phyloP scores from a whole-genome alignment of 2,113 vertebrate species.

The human region DNA sequence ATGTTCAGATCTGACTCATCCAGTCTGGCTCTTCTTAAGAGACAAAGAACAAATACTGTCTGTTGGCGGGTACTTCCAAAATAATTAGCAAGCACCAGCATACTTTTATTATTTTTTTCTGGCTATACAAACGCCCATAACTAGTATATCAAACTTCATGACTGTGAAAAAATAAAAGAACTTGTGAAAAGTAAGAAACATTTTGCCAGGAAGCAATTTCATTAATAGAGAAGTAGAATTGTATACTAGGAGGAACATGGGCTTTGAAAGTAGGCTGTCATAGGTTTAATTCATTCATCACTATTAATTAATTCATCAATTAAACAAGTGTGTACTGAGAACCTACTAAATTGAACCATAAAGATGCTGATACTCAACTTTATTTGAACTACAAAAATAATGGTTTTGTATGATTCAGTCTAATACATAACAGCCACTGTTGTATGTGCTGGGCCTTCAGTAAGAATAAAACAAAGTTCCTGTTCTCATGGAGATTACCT shows the following conservation, averaged over 20 bases:
- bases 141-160: not conserved
- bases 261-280: not conserved
- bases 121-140: not conserved
- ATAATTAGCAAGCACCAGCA: not conserved
- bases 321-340: constrained; percentile 25
- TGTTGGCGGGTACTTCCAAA: not conserved
- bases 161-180: not conserved
- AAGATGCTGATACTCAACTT: not conserved
- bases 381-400: constrained; percentile 12
- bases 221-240: not conserved
- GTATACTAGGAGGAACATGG: not conserved
- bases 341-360: not conserved
- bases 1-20: not conserved
- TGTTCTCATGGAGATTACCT: not conserved
- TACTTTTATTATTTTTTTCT: constrained; percentile 26
- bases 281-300: constrained; percentile 1
- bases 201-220: not conserved
- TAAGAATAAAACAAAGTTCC: not conserved
- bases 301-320: constrained; percentile 19
- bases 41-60: not conserved
- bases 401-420: not conserved
- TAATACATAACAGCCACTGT: not conserved
- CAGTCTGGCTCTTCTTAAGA: not conserved
- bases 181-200: not conserved
- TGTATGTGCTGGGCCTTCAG: not conserved